These are phyloP conservation scores for Sarcoramphus papa DNA, from an alignment of 2,797 vertebrate genomes.

Conservation along the genomic window DNA sequence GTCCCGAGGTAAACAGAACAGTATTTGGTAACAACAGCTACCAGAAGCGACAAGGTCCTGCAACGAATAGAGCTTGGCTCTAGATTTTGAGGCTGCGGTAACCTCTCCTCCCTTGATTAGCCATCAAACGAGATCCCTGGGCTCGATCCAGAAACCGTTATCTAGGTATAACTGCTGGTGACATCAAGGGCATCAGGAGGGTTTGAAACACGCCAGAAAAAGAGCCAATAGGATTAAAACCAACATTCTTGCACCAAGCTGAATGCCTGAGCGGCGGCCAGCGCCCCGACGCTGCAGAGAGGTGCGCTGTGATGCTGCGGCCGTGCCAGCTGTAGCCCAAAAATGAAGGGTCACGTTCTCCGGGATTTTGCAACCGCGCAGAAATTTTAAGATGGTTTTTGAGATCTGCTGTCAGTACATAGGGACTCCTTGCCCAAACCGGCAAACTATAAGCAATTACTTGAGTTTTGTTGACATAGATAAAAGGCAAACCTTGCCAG, in stretches of 20 bases:
- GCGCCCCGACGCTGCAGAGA: accelerated
- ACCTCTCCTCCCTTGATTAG: not conserved
- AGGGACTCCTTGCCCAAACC: not conserved
- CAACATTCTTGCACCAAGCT: not conserved
- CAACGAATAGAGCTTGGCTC: not conserved
- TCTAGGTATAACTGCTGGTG: not conserved
- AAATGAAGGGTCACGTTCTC: not conserved
- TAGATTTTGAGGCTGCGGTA: not conserved
- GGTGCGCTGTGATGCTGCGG: not conserved
- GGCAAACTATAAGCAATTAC: not conserved
- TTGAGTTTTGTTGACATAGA: not conserved
- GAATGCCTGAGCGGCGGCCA: accelerated
- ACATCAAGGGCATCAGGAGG: not conserved
- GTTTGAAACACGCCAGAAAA: not conserved
- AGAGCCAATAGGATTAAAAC: not conserved
- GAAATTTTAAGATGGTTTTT: not conserved
- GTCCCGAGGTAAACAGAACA: conserved; percentile 61
- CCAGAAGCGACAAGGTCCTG: not conserved
- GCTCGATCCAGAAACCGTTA: not conserved
- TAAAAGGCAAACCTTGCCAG: not conserved
- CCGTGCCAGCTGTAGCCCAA: not conserved
- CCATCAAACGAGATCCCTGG: not conserved
- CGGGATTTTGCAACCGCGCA: accelerated
- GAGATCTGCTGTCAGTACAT: not conserved
- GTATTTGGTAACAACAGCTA: conserved; percentile 63